These are phyloP conservation scores for Cephalophus harveyi DNA, from an alignment of 2,113 vertebrate genomes.

Conservation along the genomic window DNA sequence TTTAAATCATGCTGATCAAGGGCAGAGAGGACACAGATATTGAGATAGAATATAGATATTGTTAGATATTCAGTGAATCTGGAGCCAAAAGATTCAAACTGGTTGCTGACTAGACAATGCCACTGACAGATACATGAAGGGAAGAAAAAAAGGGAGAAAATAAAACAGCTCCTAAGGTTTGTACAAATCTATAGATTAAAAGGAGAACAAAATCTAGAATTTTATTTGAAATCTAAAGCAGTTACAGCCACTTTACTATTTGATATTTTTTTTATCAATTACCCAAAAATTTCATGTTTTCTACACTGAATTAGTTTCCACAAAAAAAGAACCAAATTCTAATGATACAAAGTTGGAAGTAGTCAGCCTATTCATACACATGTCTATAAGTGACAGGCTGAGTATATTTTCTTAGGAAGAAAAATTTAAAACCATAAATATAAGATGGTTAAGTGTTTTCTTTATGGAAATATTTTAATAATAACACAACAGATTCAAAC, in stretches of 20 bases:
- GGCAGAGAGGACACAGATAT: background rate
- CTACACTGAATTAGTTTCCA: background rate
- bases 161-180: background rate
- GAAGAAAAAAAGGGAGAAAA: background rate
- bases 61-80: constrained; percentile 1
- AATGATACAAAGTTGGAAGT: background rate
- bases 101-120: constrained; percentile 1
- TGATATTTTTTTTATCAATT: background rate
- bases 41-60: background rate
- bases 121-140: background rate
- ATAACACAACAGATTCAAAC: background rate
- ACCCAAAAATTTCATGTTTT: constrained; percentile 6
- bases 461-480: background rate
- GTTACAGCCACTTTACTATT: background rate
- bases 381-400: background rate
- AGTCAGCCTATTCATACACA: background rate
- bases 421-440: constrained; percentile 28
- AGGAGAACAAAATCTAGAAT: background rate
- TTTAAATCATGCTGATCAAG: constrained; percentile 14
- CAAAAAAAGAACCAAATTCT: constrained; percentile 22
- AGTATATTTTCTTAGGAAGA: background rate
- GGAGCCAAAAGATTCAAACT: background rate
- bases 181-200: background rate
- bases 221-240: constrained; percentile 18
- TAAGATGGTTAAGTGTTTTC: background rate